Conservation (phyloP, 1,140 invertebrate species). For the Polypedilum vanderplanki region DNA sequence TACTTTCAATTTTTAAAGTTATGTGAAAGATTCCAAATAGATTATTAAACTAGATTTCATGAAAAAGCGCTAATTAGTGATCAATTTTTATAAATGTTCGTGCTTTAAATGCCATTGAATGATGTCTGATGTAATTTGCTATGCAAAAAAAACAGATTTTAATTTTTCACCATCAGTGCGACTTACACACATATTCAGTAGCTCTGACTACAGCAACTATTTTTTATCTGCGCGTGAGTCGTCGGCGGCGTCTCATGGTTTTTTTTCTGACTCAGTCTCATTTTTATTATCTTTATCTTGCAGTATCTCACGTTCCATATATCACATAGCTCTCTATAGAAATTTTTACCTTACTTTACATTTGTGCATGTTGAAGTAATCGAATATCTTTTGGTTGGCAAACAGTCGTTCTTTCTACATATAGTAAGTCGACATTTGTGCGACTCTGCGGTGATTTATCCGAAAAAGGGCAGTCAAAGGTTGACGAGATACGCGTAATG, state of each 20-base stretch:
- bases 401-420: neutral
- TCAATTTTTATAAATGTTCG: constrained; percentile 1
- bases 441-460: neutral
- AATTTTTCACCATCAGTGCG: neutral
- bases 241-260: neutral
- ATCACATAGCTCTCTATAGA: constrained; percentile 23
- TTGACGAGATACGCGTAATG: constrained; percentile 24
- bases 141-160: neutral
- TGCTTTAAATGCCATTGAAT: neutral
- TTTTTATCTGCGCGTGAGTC: neutral
- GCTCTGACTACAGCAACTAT: no score
- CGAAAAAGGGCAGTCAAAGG: constrained; percentile 24
- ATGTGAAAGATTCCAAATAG: neutral
- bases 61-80: neutral
- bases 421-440: neutral
- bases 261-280: neutral
- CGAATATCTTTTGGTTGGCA: constrained; percentile 9
- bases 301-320: constrained; percentile 27
- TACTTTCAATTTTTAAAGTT: neutral
- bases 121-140: neutral
- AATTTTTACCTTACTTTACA: neutral
- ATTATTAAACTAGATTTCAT: neutral
- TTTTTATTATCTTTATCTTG: constrained; percentile 23
- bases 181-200: neutral
- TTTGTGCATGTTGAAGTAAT: neutral